phyloP scores from a whole-genome alignment of 92 coral and sea anemone species.

The Porites divaricata region DNA sequence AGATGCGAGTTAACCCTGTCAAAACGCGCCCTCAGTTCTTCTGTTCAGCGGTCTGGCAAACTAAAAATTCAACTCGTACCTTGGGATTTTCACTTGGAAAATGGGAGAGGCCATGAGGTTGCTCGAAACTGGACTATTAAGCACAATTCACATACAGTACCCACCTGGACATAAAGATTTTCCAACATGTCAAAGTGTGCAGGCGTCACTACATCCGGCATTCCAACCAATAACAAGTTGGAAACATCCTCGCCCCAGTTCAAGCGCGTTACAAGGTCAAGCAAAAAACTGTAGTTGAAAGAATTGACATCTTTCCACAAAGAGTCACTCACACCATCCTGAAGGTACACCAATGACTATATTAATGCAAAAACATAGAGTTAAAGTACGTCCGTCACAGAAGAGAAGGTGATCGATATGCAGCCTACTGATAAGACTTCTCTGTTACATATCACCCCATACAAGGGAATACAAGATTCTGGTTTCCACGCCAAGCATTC shows the following conservation, averaged over 20 bases:
- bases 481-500: too few species aligned
- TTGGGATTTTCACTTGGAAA: too few species aligned
- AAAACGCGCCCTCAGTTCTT: too few species aligned
- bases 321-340: slow-evolving; percentile 75
- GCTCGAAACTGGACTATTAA: too few species aligned
- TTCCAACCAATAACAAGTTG: slow-evolving; percentile 92
- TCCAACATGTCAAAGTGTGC: slow-evolving; percentile 92
- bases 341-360: slow-evolving; percentile 57
- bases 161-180: slow-evolving; percentile 95
- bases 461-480: too few species aligned
- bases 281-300: slow-evolving; percentile 89
- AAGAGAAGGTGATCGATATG: too few species aligned
- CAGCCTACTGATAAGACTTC: too few species aligned
- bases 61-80: too few species aligned
- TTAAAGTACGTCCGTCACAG: not conserved
- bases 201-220: slow-evolving; percentile 96
- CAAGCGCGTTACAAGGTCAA: slow-evolving; percentile 66
- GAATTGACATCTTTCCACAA: slow-evolving; percentile 76
- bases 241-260: slow-evolving; percentile 91
- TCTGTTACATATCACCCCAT: too few species aligned
- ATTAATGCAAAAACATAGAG: not conserved
- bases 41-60: too few species aligned
- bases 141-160: not conserved
- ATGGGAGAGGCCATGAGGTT: too few species aligned
- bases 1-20: too few species aligned